phyloP scores from a whole-genome alignment of 1,140 invertebrate species.

The Ditylenchus dipsaci region DNA sequence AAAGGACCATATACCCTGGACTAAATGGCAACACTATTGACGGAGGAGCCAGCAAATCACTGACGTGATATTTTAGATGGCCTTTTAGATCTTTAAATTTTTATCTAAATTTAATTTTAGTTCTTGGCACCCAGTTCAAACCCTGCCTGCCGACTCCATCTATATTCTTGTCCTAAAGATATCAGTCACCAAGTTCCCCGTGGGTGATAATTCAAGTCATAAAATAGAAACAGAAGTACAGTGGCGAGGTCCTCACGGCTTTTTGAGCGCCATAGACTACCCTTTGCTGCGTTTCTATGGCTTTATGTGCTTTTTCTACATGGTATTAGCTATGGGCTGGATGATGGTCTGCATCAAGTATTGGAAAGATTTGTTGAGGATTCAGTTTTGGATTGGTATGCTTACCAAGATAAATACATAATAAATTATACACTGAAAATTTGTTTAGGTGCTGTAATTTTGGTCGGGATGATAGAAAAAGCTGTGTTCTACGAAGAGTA shows the following conservation, averaged over 20 bases:
- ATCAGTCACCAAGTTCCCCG: conserved; percentile 17
- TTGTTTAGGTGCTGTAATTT: conserved; percentile 44
- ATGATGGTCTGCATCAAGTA: conserved; percentile 71
- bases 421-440: neutral
- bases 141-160: conserved; percentile 50
- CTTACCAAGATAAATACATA: neutral
- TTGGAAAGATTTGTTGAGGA: conserved; percentile 82
- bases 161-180: conserved; percentile 56
- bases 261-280: conserved; percentile 54
- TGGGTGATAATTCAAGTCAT: conserved; percentile 9
- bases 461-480: conserved; percentile 63
- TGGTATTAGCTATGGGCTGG: conserved; percentile 77
- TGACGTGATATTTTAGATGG: conserved; percentile 28
- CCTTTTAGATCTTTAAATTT: conserved; percentile 17
- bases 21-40: conserved; percentile 51
- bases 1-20: conserved; percentile 42
- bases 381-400: conserved; percentile 83
- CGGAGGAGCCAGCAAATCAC: conserved; percentile 47
- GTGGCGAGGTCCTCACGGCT: conserved; percentile 55
- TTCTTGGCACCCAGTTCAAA: conserved; percentile 54
- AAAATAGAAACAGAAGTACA: conserved; percentile 51
- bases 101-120: conserved; percentile 22
- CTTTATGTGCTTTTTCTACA: conserved; percentile 81
- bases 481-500: conserved; percentile 86
- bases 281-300: conserved; percentile 71